These are phyloP conservation scores for Chloroceryle amazona DNA, from an alignment of 2,797 vertebrate species.

Conservation along the genomic window DNA sequence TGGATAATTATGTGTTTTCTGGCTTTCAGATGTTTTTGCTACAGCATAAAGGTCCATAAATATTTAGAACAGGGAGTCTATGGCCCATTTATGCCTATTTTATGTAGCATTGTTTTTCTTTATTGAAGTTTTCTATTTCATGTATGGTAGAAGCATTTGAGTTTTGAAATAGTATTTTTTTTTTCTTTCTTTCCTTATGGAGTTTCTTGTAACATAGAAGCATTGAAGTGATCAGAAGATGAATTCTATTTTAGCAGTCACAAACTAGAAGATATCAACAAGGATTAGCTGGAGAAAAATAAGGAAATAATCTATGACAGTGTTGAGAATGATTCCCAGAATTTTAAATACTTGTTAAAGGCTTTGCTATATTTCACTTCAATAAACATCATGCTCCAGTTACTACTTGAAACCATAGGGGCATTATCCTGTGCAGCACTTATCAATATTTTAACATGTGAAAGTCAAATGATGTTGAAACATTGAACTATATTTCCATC, in stretches of 20 bases:
- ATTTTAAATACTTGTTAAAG: constrained; percentile 87
- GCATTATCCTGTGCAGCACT: constrained; percentile 82
- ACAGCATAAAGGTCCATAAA: constrained; percentile 48
- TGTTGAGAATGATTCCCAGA: constrained; percentile 75
- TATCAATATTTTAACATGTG: constrained; percentile 93
- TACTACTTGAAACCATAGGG: constrained; percentile 81
- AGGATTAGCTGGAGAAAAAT: constrained; percentile 56
- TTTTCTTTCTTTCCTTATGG: not conserved
- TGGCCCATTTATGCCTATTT: constrained; percentile 40
- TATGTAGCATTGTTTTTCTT: constrained; percentile 22
- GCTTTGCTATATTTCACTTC: constrained; percentile 85
- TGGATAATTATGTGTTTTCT: constrained; percentile 50
- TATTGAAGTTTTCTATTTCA: constrained; percentile 24
- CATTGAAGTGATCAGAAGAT: constrained; percentile 32
- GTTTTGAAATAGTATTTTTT: not conserved
- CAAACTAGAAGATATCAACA: constrained; percentile 48
- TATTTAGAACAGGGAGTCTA: constrained; percentile 57
- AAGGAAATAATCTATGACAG: constrained; percentile 64
- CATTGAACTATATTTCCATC: constrained; percentile 92
- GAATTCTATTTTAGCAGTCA: constrained; percentile 35
- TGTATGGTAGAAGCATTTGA: not conserved
- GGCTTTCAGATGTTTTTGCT: constrained; percentile 46
- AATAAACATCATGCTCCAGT: constrained; percentile 86
- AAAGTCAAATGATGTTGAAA: constrained; percentile 96
- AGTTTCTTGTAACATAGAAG: not conserved